These are phyloP conservation scores for Brachystomella parvula DNA, from an alignment of 1,140 invertebrate genomes.

Conservation along the genomic window DNA sequence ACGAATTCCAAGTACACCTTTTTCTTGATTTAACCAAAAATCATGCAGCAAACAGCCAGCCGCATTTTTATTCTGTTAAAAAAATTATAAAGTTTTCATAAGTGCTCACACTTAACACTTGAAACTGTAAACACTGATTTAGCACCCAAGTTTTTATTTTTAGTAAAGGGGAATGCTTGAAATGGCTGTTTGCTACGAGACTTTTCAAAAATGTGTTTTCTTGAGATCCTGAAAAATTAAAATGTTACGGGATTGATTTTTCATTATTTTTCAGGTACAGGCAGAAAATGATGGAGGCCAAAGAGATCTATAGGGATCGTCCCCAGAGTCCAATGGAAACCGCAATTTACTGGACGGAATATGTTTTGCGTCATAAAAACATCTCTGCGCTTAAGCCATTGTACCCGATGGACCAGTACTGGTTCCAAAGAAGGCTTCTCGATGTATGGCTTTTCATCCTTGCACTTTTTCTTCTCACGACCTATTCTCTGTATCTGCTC, in stretches of 20 bases:
- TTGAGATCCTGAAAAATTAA: background rate
- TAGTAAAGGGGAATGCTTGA: no score
- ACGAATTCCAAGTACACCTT: no score
- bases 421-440: constrained; percentile 18
- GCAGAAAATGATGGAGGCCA: constrained; percentile 6
- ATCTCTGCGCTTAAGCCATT: constrained; percentile 11
- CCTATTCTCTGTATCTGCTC: background rate
- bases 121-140: no score
- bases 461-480: background rate
- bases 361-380: constrained; percentile 21
- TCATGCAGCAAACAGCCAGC: no score
- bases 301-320: constrained; percentile 19
- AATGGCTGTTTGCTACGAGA: no score
- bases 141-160: no score
- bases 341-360: constrained; percentile 30
- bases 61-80: no score
- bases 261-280: constrained; percentile 10
- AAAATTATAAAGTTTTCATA: no score
- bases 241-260: background rate
- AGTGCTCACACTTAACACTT: no score
- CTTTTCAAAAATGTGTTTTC: background rate
- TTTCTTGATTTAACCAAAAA: no score
- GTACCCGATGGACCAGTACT: constrained; percentile 5
- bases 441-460: constrained; percentile 24
- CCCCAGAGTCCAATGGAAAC: constrained; percentile 20